These are phyloP conservation scores for Antrozous pallidus DNA, from an alignment of 2,797 vertebrate species.

Conservation along the genomic window DNA sequence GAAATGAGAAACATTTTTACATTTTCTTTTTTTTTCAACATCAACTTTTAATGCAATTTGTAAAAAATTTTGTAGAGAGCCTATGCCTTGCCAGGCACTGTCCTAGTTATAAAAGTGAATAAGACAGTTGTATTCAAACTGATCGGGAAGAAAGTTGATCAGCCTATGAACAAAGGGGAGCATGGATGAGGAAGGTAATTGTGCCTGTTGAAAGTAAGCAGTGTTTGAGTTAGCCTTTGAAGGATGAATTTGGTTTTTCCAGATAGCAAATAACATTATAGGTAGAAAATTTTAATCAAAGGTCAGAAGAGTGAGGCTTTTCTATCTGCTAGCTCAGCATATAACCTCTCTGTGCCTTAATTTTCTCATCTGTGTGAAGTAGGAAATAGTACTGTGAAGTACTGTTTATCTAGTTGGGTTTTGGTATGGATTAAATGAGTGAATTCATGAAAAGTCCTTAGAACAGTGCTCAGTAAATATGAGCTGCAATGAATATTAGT, in stretches of 20 bases:
- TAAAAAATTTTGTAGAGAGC: conserved; percentile 48
- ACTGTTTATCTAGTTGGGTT: background rate
- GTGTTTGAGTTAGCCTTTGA: background rate
- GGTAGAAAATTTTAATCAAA: background rate
- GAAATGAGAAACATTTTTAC: background rate
- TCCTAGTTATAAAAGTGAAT: conserved; percentile 54
- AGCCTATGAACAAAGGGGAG: background rate
- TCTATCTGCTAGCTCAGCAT: background rate
- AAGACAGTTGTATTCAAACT: background rate
- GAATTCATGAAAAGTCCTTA: background rate
- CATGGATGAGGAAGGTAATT: background rate
- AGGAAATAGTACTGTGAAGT: background rate
- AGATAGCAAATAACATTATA: background rate
- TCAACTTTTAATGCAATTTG: conserved; percentile 54
- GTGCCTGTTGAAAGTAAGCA: conserved; percentile 16
- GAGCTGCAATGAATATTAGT: background rate
- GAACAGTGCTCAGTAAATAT: background rate
- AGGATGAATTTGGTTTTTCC: background rate
- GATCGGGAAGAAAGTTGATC: background rate
- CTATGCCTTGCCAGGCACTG: conserved; percentile 58
- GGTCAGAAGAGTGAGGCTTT: background rate
- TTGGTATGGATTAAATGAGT: background rate
- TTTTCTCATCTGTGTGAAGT: conserved; percentile 32
- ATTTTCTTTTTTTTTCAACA: conserved; percentile 39
- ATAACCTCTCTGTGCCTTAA: background rate